These are phyloP conservation scores for Prionace glauca DNA, from an alignment of 2,797 vertebrate genomes.

Conservation along the genomic window DNA sequence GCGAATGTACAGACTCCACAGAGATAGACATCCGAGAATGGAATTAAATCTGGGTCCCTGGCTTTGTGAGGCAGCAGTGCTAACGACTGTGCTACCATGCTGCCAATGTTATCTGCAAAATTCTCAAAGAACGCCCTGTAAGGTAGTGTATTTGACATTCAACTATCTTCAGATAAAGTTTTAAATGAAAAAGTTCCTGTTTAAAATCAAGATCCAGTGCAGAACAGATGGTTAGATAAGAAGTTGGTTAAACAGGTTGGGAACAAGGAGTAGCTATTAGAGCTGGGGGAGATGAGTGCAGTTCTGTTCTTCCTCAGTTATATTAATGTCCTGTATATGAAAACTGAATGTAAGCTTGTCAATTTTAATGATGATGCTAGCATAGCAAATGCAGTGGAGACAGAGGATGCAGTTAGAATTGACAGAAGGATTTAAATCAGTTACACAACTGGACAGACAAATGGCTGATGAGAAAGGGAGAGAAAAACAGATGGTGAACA, in stretches of 20 bases:
- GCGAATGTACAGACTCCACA: too few relatives aligned
- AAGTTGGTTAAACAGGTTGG: background rate
- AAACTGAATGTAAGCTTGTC: background rate
- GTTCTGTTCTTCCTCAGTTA: background rate
- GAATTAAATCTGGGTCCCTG: too few relatives aligned
- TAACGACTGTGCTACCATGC: too few relatives aligned
- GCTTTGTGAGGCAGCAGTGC: too few relatives aligned
- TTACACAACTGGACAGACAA: background rate
- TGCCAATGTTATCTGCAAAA: background rate
- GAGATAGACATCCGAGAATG: too few relatives aligned
- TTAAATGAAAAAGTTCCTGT: background rate
- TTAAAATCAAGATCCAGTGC: background rate
- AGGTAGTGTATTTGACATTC: background rate
- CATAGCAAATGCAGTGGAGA: background rate
- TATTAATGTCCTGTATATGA: background rate
- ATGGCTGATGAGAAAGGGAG: background rate
- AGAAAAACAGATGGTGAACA: background rate
- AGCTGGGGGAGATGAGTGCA: background rate
- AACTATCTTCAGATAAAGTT: background rate
- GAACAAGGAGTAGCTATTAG: background rate
- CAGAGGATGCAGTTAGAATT: background rate
- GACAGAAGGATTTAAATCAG: conserved; percentile 4
- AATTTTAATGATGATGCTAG: background rate
- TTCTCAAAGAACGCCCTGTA: background rate
- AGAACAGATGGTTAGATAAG: background rate